Evolutionary conservation across 2,888 invertebrate genomes (phyloP), one percentile per base, ranked within the genome.

Genomic region (Balanococcus diminutus): DNA sequence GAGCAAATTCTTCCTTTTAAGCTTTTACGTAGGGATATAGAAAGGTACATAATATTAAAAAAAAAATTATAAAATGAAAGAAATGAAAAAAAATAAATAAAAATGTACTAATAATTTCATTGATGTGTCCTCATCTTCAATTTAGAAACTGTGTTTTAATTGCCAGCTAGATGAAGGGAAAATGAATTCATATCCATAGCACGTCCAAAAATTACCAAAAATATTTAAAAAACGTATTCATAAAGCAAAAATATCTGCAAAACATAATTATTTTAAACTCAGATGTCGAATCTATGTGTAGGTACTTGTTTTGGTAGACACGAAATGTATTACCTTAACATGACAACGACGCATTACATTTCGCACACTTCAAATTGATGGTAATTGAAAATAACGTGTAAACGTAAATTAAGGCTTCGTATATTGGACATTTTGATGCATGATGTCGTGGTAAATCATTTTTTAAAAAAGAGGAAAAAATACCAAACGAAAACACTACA

Each of bases 401-500:
- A 67, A 67, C 61, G 61, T 67, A 67, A 67, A 67, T 67, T 67
- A 67, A 67, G 61, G 61, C 61, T 67, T 67, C 61, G 61, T 67
- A 67, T 67, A 28, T n/a, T n/a, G 61, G 61, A 67, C 61, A 67
- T 67, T 25, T 67, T 51, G n/a, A 51, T 51, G 51, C 19, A 51
- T n/a, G n/a, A 51, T 51, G 0, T 51, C 51, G 19, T 51, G 8
- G 51, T 51, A 51, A n/a, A n/a, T n/a, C n/a, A n/a, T n/a, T n/a
- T n/a, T n/a, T 51, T 51, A 51, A 51, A 51, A 51, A 51, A 51
- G 19, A 51, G 8, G 19, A 51, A 19, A n/a, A 51, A 51, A 19
- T 19, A 51, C n/a, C 8, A 36, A 36, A 42, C 42, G 9, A 51
- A 51, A n/a, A 51, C n/a, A 51, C 51, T 8, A 36, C 51, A 51